Base-by-base conservation (phyloP, 2,113 vertebrate species). In the Sapayoa aenigma region DNA sequence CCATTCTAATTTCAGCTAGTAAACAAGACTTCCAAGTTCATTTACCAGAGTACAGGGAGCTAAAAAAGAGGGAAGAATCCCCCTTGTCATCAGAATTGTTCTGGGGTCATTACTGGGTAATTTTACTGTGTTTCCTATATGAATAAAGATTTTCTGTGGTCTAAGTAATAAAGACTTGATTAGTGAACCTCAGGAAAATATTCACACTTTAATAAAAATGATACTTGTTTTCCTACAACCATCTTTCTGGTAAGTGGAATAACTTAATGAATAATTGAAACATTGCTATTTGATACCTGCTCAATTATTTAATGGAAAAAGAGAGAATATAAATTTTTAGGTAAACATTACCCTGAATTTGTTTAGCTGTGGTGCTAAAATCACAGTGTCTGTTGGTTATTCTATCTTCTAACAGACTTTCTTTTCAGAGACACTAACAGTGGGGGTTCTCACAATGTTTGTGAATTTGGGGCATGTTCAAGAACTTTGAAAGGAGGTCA, bases 221-320 rank as follows among this genome's bases (percentile, higher is more conserved):
- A 92, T 85, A 94, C n/a, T 97, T 96, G 94, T 90, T 97, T 97
- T 96, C 97, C 96, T 95, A 95, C 71, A 96, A 95, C 87, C 80
- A 96, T 97, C 91, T 97, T 96, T 93, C 79, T 59, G 84, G 82
- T 95, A 96, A 98, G 87, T 97, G 92, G 97, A 97, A 96, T 84
- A 97, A 94, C 86, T 79, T 52, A 59, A 97, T 97, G 95, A 97
- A 98, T 97, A 97, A 98, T 98, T 97, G 85, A 98, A 97, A 93
- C 33, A 89, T 93, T 95, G 91, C 80, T 97, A 94, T 96, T 97
- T 96, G 94, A 96, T 97, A 96, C 87, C 89, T 96, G 84, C 95
- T 98, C 96, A 97, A 97, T 97, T 97, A 97, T 98, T 98, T 90
- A 97, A 76, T 31, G 52, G 75, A 85, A 93, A 95, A 96, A 96